Base-by-base conservation (phyloP, 1,140 invertebrate species). In the Temnothorax longispinosus region DNA sequence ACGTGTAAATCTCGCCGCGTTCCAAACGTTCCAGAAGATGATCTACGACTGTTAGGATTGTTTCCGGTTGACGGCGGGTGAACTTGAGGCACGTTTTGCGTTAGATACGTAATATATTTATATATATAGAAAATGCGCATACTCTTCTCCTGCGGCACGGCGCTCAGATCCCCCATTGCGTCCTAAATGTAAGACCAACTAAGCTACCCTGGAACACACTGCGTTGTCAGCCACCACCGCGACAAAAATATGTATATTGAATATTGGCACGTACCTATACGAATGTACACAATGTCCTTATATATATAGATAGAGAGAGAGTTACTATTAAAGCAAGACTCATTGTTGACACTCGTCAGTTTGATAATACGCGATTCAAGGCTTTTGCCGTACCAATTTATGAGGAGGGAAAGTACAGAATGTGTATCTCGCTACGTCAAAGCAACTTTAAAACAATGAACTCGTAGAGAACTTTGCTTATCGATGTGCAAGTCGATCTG, bases 1-100 rank as follows among this genome's bases (percentile, higher is more conserved):
- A 95, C 4, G 94, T 95, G 78, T 95, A 94, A 88, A 93, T 91
- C 67, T 91, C 81, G 72, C 90, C 92, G 7, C 69, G 78, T 72
- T 92, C 85, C 8, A 93, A 54, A 5, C 94, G 91, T 4, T 78
- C 89, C 54, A 94, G 78, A 62, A 94, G 90, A 84, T 91, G 93
- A 77, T 93, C 91, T 88, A 92, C 76, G 52, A 93, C 92, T 94
- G 44, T 65, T 44, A 71, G 35, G 32, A 67, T 15, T 10, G 32
- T 27, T 67, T 47, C 2, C 4, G 15, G 4, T 80, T 80, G 13
- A 80, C 8, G n/a, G 1, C 3, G 4, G n/a, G 13, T 10, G 15
- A 11, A 32, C 27, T 75, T 27, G 4, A 11, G 11, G 0, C 0
- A 76, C 15, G 13, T 65, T 47, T 78, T 50, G 13, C 13, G 1